These are phyloP conservation scores for Menidia menidia DNA, from an alignment of 2,797 vertebrate genomes.

Conservation along the genomic window DNA sequence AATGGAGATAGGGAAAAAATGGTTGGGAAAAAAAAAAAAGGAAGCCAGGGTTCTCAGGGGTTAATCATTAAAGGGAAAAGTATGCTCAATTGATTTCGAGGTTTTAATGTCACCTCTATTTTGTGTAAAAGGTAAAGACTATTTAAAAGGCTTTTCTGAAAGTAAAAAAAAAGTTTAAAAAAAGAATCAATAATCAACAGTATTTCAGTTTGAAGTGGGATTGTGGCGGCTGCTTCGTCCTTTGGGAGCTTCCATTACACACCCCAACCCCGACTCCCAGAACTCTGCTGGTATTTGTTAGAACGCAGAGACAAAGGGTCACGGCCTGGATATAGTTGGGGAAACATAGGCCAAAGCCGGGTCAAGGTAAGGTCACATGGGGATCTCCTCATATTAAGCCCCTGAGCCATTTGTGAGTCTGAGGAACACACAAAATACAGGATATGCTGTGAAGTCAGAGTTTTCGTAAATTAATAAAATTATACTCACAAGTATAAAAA, in stretches of 20 bases:
- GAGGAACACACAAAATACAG: slow-evolving; percentile 25
- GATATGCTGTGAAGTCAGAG: background rate
- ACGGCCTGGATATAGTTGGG: slow-evolving; percentile 80
- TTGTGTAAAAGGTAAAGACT: background rate
- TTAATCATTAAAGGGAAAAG: slow-evolving; percentile 5
- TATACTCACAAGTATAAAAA: too few relatives aligned
- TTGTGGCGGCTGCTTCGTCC: slow-evolving; percentile 40
- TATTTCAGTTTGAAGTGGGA: slow-evolving; percentile 41
- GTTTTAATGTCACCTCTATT: background rate
- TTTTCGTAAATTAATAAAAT: background rate
- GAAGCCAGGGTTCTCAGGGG: background rate
- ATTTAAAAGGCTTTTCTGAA: slow-evolving; percentile 10
- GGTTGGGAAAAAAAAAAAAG: slow-evolving; percentile 7
- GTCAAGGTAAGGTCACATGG: slow-evolving; percentile 66
- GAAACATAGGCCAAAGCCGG: slow-evolving; percentile 68
- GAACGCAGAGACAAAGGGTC: slow-evolving; percentile 63
- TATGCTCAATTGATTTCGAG: background rate
- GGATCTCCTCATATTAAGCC: slow-evolving; percentile 36
- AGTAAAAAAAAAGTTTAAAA: slow-evolving; percentile 7
- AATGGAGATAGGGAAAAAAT: slow-evolving; percentile 10
- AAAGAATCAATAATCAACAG: slow-evolving; percentile 27
- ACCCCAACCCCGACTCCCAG: slow-evolving; percentile 16
- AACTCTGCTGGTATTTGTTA: slow-evolving; percentile 44
- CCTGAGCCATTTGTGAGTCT: slow-evolving; percentile 39
- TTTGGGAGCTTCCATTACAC: slow-evolving; percentile 49